phyloP scores from a whole-genome alignment of 2,113 vertebrate genomes.

The Clarias batrachus region DNA sequence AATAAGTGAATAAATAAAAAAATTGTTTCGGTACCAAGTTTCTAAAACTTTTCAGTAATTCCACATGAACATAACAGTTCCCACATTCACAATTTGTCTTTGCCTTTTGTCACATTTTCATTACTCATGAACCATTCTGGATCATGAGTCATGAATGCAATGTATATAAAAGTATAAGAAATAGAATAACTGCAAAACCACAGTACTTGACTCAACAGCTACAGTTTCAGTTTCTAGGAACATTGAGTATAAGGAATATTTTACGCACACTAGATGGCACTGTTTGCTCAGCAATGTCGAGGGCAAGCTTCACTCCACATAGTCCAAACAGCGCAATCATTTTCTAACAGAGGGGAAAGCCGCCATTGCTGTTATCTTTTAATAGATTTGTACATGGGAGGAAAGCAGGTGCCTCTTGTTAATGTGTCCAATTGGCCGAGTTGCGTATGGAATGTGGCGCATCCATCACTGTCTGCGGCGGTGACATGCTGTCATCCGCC shows the following conservation, averaged over 20 bases:
- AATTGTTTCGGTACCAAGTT: conserved; percentile 22
- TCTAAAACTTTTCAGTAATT: conserved; percentile 23
- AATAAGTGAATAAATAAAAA: not conserved
- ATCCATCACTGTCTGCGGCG: conserved; percentile 76
- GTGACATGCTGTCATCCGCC: conserved; percentile 76
- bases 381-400: conserved; percentile 79
- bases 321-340: conserved; percentile 74
- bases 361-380: conserved; percentile 81
- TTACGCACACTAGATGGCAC: conserved; percentile 80
- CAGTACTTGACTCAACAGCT: not conserved
- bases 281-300: conserved; percentile 76
- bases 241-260: not conserved
- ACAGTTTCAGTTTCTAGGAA: not conserved
- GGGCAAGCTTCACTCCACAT: conserved; percentile 55
- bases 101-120: conserved; percentile 28
- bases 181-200: not conserved
- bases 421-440: conserved; percentile 81
- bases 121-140: conserved; percentile 18
- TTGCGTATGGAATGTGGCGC: conserved; percentile 76
- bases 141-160: no score
- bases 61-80: conserved; percentile 30
- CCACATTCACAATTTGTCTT: conserved; percentile 33
- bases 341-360: conserved; percentile 74
- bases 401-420: conserved; percentile 81
- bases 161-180: not conserved